Conservation (phyloP, 2,888 invertebrate species). For the Lithophane semibrunnea region DNA sequence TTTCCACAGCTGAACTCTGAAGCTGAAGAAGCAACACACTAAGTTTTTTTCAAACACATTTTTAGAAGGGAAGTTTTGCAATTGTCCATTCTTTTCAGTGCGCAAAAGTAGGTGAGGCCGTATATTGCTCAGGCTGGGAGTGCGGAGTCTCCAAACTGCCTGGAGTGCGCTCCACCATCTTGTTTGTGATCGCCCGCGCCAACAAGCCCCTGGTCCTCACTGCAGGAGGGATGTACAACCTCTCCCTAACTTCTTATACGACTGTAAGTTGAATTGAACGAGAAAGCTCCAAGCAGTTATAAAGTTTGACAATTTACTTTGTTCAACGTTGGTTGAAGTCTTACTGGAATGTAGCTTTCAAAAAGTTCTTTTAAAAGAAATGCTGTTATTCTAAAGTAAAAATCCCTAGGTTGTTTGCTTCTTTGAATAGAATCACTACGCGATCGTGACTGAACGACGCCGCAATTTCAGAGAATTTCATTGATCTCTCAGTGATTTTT, state of each 20-base stretch:
- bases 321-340: slow-evolving; percentile 8
- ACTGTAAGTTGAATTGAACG: slow-evolving; percentile 73
- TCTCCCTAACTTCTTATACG: slow-evolving; percentile 81
- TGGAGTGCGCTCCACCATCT: slow-evolving; percentile 77
- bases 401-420: not conserved
- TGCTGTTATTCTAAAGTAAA: slow-evolving; percentile 27
- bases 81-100: slow-evolving; percentile 71
- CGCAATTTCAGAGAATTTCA: slow-evolving; percentile 6
- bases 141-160: slow-evolving; percentile 74
- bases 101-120: slow-evolving; percentile 76
- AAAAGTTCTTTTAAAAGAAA: slow-evolving; percentile 29
- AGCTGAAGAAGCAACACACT: too few relatives aligned
- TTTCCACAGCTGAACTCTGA: too few relatives aligned
- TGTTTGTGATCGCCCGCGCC: slow-evolving; percentile 79
- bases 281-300: slow-evolving; percentile 20
- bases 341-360: slow-evolving; percentile 20
- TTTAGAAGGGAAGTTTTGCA: not conserved
- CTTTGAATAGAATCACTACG: not conserved
- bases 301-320: slow-evolving; percentile 49
- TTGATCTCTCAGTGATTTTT: not conserved
- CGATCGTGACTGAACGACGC: not conserved
- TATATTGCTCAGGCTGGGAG: slow-evolving; percentile 85
- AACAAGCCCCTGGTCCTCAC: slow-evolving; percentile 80
- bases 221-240: slow-evolving; percentile 85
- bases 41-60: not conserved